Evolutionary conservation across 2,888 invertebrate genomes (phyloP), one percentile per base, ranked within the genome.

Genomic region (Zonitis immaculata): DNA sequence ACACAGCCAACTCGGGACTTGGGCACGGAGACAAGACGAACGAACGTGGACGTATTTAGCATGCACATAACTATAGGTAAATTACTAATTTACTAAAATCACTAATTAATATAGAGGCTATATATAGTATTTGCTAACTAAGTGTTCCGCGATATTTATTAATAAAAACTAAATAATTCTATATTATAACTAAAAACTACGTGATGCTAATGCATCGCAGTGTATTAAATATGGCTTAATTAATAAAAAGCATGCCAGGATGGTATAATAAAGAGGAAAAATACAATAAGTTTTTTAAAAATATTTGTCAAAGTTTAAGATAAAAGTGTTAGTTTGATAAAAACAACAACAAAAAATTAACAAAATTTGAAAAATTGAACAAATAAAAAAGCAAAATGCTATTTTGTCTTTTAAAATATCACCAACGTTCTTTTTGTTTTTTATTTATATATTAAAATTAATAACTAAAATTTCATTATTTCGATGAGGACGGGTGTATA

Each of bases 351-450:
- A 42, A 5, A 22, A 4, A 22, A 4, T 4, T 22, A 22, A 22
- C 3, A 4, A 22, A 4, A 22, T 22, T 18, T 35, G 35, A 35
- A 35, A 35, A 16, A 35, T 35, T 35, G 16, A 35, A 35, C 35
- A 35, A 35, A 52, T 61, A 57, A 52, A 52, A 64, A 70, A 70
- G 68, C 71, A 70, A 64, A n/a, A 66, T 66, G 63, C 66, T 63
- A 66, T 66, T 71, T 35, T 22, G 16, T 35, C 16, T 35, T 35
- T 66, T 73, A 74, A 75, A 73, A 71, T 75, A 75, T 75, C 74
- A 74, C 74, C 74, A 73, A 74, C 70, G n/a, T n/a, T n/a, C n/a
- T n/a, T n/a, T n/a, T n/a, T n/a, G n/a, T 73, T 67, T 66, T 64
- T 65, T 35, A 9, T 35, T 18, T 16, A 16, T 9, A 16, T 16